Evolutionary conservation across 2,797 vertebrate genomes (phyloP).

Genomic region (Catharus ustulatus): DNA sequence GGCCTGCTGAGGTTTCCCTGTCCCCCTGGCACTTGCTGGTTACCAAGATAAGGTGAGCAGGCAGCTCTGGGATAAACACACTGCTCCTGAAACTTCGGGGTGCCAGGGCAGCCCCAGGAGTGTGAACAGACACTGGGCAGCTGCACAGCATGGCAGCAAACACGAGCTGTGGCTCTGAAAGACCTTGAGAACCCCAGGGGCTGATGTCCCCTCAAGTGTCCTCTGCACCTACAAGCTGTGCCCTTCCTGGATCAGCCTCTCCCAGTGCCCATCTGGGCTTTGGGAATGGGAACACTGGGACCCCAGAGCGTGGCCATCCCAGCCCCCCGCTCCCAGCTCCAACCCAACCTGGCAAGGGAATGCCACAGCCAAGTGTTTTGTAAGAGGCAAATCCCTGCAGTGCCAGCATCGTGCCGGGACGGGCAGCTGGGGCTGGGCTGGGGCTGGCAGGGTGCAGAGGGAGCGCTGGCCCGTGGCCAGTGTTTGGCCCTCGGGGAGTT

Average conservation of each 20-base stretch:
- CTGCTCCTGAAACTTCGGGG: neutral
- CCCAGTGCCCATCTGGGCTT: neutral
- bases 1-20: neutral
- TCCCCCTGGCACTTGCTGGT: neutral
- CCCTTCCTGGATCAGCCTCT: neutral
- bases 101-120: neutral
- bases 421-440: neutral
- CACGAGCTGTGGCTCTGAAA: neutral
- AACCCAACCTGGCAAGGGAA: neutral
- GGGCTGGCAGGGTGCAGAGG: neutral
- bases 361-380: neutral
- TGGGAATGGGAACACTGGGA: neutral
- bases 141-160: neutral
- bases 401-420: neutral
- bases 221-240: neutral
- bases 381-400: constrained; percentile 17
- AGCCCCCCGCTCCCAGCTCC: neutral
- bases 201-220: neutral
- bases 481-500: constrained; percentile 50
- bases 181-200: neutral
- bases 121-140: fast-evolving
- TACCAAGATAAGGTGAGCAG: fast-evolving
- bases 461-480: neutral
- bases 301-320: neutral
- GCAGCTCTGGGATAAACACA: neutral